Evolutionary conservation across 2,888 invertebrate species (phyloP).

Genomic region (Cistogaster globosa): DNA sequence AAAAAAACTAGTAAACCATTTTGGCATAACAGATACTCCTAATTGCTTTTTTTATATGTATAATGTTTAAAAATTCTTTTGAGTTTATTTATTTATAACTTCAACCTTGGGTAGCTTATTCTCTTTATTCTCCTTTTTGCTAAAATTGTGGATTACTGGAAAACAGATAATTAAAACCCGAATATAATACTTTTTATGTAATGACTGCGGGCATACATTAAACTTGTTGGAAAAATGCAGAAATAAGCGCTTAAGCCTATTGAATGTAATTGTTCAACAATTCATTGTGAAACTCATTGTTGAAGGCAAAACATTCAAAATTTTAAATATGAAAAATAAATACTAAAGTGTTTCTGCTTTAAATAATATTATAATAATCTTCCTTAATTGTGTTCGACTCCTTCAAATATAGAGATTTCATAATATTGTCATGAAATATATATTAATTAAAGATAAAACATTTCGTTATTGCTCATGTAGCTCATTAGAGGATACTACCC

Average conservation of each 20-base stretch:
- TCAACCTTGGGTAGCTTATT: slow-evolving; percentile 16
- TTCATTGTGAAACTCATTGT: not conserved
- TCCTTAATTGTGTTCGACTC: no score
- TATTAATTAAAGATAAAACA: no score
- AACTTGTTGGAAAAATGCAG: not conserved
- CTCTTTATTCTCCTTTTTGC: not conserved
- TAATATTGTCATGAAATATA: no score
- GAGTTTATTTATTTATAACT: slow-evolving; percentile 21
- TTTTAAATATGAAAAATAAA: not conserved
- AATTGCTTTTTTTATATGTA: slow-evolving; percentile 25
- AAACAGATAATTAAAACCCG: not conserved
- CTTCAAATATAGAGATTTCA: no score
- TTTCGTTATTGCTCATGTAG: no score
- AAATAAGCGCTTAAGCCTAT: not conserved
- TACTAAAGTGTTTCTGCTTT: not conserved
- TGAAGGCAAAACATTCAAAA: not conserved
- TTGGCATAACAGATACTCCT: not conserved
- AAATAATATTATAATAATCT: not conserved
- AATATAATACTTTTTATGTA: not conserved
- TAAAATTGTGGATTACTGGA: slow-evolving; percentile 21
- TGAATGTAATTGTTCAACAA: not conserved
- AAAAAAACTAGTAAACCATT: not conserved
- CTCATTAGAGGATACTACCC: no score
- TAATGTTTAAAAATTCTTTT: slow-evolving; percentile 23
- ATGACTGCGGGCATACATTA: not conserved